Evolutionary conservation across 1,140 invertebrate genomes (phyloP), one percentile per base, ranked within the genome.

Genomic region (Conopomorpha cramerella): DNA sequence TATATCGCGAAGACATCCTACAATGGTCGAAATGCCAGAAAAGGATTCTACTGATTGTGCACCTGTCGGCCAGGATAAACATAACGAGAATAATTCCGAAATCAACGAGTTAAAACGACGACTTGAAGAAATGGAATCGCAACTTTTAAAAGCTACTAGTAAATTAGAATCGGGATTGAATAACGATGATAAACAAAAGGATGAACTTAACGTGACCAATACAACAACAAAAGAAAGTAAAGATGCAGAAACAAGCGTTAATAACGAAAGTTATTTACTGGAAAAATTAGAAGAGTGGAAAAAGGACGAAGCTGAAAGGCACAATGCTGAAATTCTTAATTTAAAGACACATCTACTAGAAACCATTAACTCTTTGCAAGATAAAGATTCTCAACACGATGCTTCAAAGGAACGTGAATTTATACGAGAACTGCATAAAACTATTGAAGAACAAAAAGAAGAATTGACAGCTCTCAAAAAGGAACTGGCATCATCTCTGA

Each of bases 1-100:
- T 47, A 57, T 81, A 3, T 61, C 60, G 33, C 65, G 82, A 42
- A 55, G 81, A 15, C 82, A 83, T 49, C 31, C 49, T 7, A 61
- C 65, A 39, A 15, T 50, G 6, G 16, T 44, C 12, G 62, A 73
- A 32, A 34, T 49, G 15, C 56, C 63, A 14, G 46, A 68, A 49
- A 70, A 45, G 38, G 60, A 73, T 30, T 31, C 29, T 12, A 30
- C 39, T 26, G 43, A 45, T 12, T n/a, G n/a, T n/a, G n/a, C n/a
- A n/a, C n/a, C n/a, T n/a, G n/a, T n/a, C n/a, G n/a, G n/a, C n/a
- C n/a, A n/a, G n/a, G n/a, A n/a, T n/a, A n/a, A n/a, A n/a, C n/a
- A n/a, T n/a, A n/a, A n/a, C n/a, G n/a, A n/a, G n/a, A n/a, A n/a
- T n/a, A n/a, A n/a, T n/a, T n/a, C n/a, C n/a, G n/a, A n/a, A n/a